Evolutionary conservation across 2,113 vertebrate species (phyloP).

Genomic region (Tylochromis polylepis): DNA sequence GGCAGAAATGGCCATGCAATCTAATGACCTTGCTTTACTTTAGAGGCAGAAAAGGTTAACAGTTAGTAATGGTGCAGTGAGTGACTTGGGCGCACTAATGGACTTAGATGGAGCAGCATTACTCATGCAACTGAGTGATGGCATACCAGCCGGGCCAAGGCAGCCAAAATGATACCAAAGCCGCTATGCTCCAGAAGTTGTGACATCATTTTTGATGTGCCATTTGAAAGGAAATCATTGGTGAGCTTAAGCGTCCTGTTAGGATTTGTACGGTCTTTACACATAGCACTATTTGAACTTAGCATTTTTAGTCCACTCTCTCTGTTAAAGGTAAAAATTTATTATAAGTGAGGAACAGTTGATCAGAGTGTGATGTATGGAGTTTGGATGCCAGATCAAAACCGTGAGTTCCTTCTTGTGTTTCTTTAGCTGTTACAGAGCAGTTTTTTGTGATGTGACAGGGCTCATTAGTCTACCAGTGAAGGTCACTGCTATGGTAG

Average conservation of each 20-base stretch:
- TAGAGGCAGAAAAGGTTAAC: constrained; percentile 29
- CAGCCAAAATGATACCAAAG: neutral
- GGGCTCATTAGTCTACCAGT: neutral
- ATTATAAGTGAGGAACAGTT: neutral
- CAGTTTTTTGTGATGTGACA: neutral
- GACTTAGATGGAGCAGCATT: constrained; percentile 40
- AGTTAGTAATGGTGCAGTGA: constrained; percentile 30
- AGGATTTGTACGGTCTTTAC: neutral
- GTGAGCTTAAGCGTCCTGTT: neutral
- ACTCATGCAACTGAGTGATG: constrained; percentile 14
- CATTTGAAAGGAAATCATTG: neutral
- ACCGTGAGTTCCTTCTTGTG: neutral
- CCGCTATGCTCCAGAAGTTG: neutral
- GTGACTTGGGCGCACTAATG: constrained; percentile 48
- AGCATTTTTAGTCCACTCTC: neutral
- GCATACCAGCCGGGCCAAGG: neutral
- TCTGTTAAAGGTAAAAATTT: neutral
- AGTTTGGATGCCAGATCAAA: neutral
- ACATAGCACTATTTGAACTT: neutral
- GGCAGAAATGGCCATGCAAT: neutral
- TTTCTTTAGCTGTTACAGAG: neutral
- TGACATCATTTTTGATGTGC: neutral
- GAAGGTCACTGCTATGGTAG: neutral
- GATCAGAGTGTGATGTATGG: neutral
- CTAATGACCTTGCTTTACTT: constrained; percentile 28